Percentiles rank a stretch among this genome's conserved stretches.
Conservation (phyloP, 2,888 invertebrate genomes). For the Tenodera sinensis region DNA sequence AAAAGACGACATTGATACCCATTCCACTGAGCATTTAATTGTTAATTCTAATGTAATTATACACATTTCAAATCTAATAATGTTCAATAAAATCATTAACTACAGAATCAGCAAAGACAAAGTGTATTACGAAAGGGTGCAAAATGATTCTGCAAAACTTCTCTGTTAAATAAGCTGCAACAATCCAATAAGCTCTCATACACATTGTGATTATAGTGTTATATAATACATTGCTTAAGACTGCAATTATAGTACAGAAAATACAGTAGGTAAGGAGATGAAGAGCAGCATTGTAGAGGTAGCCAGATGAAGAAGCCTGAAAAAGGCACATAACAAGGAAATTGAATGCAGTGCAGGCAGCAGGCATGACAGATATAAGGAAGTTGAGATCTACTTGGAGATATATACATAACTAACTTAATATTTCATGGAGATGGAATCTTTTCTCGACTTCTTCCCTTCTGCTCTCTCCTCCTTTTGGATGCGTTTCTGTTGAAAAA, state of each 20-base stretch:
- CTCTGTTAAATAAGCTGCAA: no score
- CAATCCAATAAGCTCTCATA: no score
- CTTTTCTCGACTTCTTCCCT: background rate
- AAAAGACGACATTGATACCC: no score
- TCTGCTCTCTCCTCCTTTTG: background rate
- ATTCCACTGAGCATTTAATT: no score
- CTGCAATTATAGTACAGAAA: background rate
- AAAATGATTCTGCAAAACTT: no score
- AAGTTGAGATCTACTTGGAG: background rate
- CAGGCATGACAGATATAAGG: background rate
- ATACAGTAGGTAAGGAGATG: background rate
- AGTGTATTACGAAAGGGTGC: no score
- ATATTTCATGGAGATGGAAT: background rate
- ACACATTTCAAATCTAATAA: no score
- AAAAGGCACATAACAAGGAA: background rate
- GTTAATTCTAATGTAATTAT: no score
- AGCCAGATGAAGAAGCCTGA: conserved; percentile 12
- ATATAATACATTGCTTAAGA: background rate
- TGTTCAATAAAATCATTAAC: no score
- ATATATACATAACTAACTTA: conserved; percentile 18
- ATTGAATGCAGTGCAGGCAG: background rate
- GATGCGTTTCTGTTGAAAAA: conserved; percentile 11
- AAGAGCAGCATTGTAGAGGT: background rate
- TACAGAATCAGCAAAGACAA: no score
- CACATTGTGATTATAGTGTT: background rate